Base-by-base conservation (phyloP, 2,797 vertebrate species). In the Eupleurogrammus muticus region DNA sequence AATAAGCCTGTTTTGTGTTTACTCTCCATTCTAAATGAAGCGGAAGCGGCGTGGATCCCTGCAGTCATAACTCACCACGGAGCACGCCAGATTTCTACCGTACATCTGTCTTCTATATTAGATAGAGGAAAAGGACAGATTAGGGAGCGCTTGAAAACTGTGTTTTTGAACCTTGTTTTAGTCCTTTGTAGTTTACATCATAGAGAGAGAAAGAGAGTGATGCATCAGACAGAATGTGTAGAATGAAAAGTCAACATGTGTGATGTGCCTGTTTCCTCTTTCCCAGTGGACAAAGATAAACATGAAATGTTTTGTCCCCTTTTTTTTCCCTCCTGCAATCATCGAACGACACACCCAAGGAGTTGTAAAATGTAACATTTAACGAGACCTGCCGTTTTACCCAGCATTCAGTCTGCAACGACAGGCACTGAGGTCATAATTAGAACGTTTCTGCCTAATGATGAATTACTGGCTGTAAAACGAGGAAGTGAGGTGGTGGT, bases 1-100 rank as follows among this genome's bases (percentile, higher is more conserved):
- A 81, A 87, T 89, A 6, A 79, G 81, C 32, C 84, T 90, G 83
- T 79, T 90, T 81, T 83, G 58, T 79, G 79, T 92, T 82, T 79
- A 69, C 5, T 71, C 54, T 70, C 56, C 14, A 61, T 77, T 84
- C 79, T 51, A 67, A 70, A 75, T 83, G 51, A 85, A 61, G 62
- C 35, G 17, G 67, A 46, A 52, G 71, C 72, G 73, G 57, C 36
- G 75, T 52, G 48, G 50, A 65, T 67, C 63, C 70, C 75, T 63
- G 61, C 68, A 75, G 87, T 63, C 40, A 80, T 57, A 73, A 61
- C 23, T 23, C 24, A 60, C 60, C 46, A 80, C 62, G 50, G 53
- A 61, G 24, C 56, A n/a, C 35, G 70, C 17, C 1, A 54, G 12
- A 54, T 14, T n/a, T 32, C 10, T 23, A 16, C 42, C 50, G 54